Conservation (phyloP, 64 coral and sea anemone species). For the Orbicella faveolata region DNA sequence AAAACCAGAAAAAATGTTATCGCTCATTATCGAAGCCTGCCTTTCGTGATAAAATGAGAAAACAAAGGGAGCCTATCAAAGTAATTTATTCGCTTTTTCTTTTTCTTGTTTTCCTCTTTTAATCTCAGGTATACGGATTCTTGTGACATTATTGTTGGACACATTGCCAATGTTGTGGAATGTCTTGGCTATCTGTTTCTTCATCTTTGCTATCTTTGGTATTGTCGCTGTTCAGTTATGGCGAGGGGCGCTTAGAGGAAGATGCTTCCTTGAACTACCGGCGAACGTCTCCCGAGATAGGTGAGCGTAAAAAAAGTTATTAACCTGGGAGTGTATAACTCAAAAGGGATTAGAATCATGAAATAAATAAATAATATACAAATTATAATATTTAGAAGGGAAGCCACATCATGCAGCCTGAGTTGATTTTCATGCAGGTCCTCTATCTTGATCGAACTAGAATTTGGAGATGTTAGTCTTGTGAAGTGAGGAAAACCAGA, state of each 20-base stretch:
- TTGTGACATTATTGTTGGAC: constrained; percentile 88
- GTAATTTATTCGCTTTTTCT: not conserved
- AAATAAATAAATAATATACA: too few species aligned
- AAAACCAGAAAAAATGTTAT: too few species aligned
- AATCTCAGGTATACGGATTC: constrained; percentile 80
- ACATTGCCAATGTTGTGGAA: constrained; percentile 97
- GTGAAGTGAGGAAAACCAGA: too few species aligned
- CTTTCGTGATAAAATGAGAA: not conserved
- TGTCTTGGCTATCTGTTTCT: constrained; percentile 91
- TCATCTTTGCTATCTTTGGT: constrained; percentile 98
- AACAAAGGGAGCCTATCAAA: not conserved
- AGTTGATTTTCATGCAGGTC: too few species aligned
- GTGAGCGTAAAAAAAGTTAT: not conserved
- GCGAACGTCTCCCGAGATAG: constrained; percentile 41
- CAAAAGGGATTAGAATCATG: too few species aligned
- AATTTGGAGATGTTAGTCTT: too few species aligned
- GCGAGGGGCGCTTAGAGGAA: constrained; percentile 70
- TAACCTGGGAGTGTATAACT: too few species aligned
- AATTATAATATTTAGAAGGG: too few species aligned
- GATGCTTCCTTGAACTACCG: constrained; percentile 70
- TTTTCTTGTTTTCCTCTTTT: not conserved
- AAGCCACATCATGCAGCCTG: too few species aligned
- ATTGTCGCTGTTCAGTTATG: constrained; percentile 99
- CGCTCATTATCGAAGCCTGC: too few species aligned
- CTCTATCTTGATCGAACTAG: too few species aligned